Base-by-base conservation (phyloP, 2,113 vertebrate genomes). In the Ictidomys tridecemlineatus region DNA sequence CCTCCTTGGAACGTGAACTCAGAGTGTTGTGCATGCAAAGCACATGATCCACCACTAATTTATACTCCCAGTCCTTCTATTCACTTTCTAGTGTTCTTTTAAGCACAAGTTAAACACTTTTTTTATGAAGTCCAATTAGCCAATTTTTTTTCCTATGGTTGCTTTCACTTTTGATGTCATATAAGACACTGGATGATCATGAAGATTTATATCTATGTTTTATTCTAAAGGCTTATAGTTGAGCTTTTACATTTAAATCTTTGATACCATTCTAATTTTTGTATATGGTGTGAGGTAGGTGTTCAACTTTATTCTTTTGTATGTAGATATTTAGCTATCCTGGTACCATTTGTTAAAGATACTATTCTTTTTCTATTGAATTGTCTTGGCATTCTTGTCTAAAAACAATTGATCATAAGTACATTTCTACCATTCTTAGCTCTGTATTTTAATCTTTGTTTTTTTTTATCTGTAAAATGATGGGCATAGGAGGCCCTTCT, bases 371-470 rank as follows among this genome's bases (percentile, higher is more conserved):
- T 24, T 51, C 9, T 22, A 65, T 1, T 85, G 65, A 92, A 53
- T 53, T 85, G 9, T 83, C 65, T 76, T 83, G 69, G 37, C 2
- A 56, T 22, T 12, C 10, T 93, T 73, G 34, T 70, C 24, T 79
- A 84, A 78, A 65, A 70, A 76, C 61, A 76, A 22, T 69, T 51
- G 69, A 7, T 85, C 22, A n/a, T 51, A 70, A 53, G 18, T 45
- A 6, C 39, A 42, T 45, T 72, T 16, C 37, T 92, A 85, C 39
- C 39, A 18, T 63, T 94, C 42, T 96, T 37, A 74, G 58, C 37
- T 79, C 58, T 94, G 28, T 76, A 76, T 89, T 65, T 91, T 89
- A 89, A 94, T 14, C 45, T 4, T 51, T 10, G 76, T 45, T n/a
- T 82, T 51, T 91, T 90, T 34, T 56, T 34, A 63, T 48, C n/a